These are phyloP conservation scores for Piaya cayana DNA, from an alignment of 2,113 vertebrate genomes.

Conservation along the genomic window DNA sequence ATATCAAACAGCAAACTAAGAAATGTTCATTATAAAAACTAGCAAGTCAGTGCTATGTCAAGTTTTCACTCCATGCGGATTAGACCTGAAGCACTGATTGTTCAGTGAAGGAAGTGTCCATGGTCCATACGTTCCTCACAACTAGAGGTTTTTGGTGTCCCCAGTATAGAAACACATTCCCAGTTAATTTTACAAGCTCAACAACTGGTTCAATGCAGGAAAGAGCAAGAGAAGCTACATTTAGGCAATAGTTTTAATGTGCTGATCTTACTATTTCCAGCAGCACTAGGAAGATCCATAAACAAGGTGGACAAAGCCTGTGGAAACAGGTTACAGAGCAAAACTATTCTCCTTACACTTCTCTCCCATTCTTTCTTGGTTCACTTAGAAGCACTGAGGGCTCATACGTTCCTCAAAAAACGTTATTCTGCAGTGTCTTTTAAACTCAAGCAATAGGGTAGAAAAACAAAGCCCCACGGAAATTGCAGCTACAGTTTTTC, in stretches of 20 bases:
- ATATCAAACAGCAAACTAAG: neutral
- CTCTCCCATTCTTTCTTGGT: neutral
- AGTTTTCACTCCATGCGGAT: neutral
- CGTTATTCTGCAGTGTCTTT: neutral
- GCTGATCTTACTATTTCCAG: neutral
- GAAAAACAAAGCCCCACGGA: slow-evolving; percentile 5
- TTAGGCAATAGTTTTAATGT: neutral
- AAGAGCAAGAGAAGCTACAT: neutral
- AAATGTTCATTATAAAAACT: neutral
- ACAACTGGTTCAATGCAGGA: neutral
- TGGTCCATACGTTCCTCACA: neutral
- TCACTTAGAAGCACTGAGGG: neutral
- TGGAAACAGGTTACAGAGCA: neutral
- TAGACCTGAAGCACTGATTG: neutral
- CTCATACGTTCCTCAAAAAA: neutral
- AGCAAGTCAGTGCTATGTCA: neutral
- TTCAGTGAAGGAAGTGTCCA: neutral
- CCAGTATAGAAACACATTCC: neutral
- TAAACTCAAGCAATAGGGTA: neutral
- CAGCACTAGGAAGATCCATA: neutral
- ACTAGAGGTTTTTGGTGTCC: neutral
- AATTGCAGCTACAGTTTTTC: neutral
- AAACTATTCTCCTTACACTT: neutral
- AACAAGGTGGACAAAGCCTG: neutral
- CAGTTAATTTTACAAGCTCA: neutral